Evolutionary conservation across 1,140 invertebrate species (phyloP).

Genomic region (Caenorhabditis latens): DNA sequence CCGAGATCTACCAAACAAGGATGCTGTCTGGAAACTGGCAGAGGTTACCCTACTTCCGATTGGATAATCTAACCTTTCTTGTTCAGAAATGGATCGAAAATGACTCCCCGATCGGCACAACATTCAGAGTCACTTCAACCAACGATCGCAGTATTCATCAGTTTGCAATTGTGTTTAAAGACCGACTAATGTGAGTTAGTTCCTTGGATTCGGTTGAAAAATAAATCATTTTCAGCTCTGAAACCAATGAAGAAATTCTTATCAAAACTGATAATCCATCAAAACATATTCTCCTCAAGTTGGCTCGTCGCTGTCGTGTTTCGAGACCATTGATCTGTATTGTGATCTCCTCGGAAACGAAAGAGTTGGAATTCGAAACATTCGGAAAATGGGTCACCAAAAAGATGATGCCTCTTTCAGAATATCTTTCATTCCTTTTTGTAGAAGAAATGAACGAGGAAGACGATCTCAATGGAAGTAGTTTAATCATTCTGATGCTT

Average conservation of each 20-base stretch:
- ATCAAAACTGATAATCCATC: neutral
- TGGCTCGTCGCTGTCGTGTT: neutral
- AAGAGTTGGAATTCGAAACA: neutral
- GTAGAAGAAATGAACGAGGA: neutral
- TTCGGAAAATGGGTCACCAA: neutral
- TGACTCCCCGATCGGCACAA: neutral
- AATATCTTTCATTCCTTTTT: neutral
- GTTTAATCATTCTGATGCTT: neutral
- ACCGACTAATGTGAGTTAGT: neutral
- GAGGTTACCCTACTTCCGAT: neutral
- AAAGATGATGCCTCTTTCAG: neutral
- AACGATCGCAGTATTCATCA: neutral
- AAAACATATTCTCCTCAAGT: constrained; percentile 14
- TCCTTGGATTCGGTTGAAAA: neutral
- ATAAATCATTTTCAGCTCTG: neutral
- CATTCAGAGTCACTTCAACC: neutral
- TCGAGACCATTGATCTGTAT: neutral
- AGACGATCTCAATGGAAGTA: neutral
- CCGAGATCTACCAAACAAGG: neutral
- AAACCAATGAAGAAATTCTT: neutral
- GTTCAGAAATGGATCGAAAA: neutral
- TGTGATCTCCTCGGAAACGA: neutral
- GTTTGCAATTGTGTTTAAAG: neutral
- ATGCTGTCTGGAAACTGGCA: constrained; percentile 1
- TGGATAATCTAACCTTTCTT: neutral